Percentiles rank a stretch among this genome's conserved stretches.
These are phyloP conservation scores for Darevskia nairensis DNA, from an alignment of 2,797 vertebrate species.

Conservation along the genomic window DNA sequence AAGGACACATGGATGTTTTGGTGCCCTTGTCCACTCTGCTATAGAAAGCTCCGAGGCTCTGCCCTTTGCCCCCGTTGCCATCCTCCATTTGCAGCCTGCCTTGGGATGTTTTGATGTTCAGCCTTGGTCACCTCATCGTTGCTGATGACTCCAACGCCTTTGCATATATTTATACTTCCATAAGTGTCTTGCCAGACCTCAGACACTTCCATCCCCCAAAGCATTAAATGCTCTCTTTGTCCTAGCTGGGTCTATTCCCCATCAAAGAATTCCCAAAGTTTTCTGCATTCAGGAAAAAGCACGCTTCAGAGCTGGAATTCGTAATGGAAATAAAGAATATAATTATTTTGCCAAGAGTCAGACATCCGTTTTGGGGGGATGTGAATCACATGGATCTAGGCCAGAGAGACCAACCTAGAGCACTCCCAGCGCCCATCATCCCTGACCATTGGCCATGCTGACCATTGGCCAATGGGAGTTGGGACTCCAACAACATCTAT, in stretches of 20 bases:
- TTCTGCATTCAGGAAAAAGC: neutral
- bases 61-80: neutral
- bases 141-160: neutral
- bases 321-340: neutral
- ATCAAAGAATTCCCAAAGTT: neutral
- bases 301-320: neutral
- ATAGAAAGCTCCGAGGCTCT: neutral
- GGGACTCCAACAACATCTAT: too few species aligned
- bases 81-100: constrained; percentile 11
- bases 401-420: too few species aligned
- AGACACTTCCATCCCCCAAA: neutral
- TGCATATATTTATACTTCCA: neutral
- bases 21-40: constrained; percentile 2
- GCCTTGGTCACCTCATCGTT: neutral
- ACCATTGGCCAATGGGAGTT: too few species aligned
- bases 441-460: too few species aligned
- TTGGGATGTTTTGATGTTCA: neutral
- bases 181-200: neutral
- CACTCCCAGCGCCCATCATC: too few species aligned
- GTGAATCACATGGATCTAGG: neutral
- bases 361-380: neutral
- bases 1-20: neutral
- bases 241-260: neutral
- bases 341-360: neutral
- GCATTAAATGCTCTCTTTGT: neutral